Conservation (phyloP, 1,140 invertebrate species). For the Magallana ariakensis region DNA sequence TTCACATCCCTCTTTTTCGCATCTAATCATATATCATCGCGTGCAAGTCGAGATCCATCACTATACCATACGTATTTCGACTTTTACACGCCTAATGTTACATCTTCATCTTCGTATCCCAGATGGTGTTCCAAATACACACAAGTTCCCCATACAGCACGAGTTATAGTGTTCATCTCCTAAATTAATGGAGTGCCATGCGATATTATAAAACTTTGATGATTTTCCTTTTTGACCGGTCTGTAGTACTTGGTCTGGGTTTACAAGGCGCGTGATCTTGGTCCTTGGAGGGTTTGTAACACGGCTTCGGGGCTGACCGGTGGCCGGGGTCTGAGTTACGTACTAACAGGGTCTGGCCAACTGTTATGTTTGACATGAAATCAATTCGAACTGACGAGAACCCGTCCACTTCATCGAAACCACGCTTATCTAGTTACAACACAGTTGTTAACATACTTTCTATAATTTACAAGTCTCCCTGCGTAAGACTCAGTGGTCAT, state of each 20-base stretch:
- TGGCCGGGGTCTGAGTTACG: neutral
- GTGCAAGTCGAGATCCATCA: too few species aligned
- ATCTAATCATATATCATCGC: too few species aligned
- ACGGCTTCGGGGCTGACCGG: neutral
- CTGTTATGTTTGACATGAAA: neutral
- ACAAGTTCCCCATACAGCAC: neutral
- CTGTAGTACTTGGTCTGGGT: neutral
- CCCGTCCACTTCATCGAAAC: neutral
- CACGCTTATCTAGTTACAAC: neutral
- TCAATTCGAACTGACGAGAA: neutral
- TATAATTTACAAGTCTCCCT: neutral
- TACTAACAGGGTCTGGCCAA: neutral
- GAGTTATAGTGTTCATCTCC: neutral
- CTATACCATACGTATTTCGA: too few species aligned
- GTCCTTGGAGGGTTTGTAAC: neutral
- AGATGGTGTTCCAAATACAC: neutral
- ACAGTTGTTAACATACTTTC: neutral
- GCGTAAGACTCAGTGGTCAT: too few species aligned
- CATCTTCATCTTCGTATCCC: too few species aligned
- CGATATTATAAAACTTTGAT: slow-evolving; percentile 16
- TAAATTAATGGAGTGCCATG: neutral
- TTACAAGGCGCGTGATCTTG: slow-evolving; percentile 12
- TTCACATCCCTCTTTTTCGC: too few species aligned
- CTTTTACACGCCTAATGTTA: too few species aligned
- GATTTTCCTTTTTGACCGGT: slow-evolving; percentile 5